Evolutionary conservation across 2,113 vertebrate species (phyloP).

Genomic region (Lepus timidus): DNA sequence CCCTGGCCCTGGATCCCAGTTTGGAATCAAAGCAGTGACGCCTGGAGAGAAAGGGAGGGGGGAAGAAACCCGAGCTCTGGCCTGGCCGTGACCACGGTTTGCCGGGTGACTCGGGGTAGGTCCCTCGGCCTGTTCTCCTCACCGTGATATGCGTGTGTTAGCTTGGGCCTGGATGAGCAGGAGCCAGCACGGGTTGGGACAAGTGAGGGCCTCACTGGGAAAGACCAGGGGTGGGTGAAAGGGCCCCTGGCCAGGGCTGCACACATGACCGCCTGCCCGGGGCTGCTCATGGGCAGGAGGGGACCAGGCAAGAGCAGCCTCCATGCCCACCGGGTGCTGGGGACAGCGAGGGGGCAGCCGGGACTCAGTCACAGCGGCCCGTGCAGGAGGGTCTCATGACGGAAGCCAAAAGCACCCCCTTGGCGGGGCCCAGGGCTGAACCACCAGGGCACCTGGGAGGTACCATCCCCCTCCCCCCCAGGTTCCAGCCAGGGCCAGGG

Average conservation of each 20-base stretch:
- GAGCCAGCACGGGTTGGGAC: background rate
- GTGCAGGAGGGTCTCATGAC: accelerated
- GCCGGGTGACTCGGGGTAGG: background rate
- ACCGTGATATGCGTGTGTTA: background rate
- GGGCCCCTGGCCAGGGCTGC: background rate
- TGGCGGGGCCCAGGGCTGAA: accelerated
- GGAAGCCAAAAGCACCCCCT: accelerated
- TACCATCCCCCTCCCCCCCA: too few relatives aligned
- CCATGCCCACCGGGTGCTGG: accelerated
- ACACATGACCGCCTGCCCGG: accelerated
- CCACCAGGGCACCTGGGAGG: accelerated
- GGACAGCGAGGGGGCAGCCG: background rate
- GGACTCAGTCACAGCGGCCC: accelerated
- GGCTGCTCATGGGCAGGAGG: accelerated
- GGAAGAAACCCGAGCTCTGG: background rate
- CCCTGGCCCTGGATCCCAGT: accelerated
- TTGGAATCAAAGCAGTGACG: background rate
- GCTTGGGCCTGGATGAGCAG: background rate
- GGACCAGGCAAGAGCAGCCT: accelerated
- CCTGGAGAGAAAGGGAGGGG: too few relatives aligned
- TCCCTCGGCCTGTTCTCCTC: background rate
- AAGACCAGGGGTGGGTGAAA: background rate
- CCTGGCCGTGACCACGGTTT: background rate
- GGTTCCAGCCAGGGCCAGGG: too few relatives aligned
- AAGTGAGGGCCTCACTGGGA: accelerated